A percentile compares a stretch with the other conserved stretches of the same genome.
Evolutionary conservation across 2,113 vertebrate genomes (phyloP).

Genomic region (Turnix velox): DNA sequence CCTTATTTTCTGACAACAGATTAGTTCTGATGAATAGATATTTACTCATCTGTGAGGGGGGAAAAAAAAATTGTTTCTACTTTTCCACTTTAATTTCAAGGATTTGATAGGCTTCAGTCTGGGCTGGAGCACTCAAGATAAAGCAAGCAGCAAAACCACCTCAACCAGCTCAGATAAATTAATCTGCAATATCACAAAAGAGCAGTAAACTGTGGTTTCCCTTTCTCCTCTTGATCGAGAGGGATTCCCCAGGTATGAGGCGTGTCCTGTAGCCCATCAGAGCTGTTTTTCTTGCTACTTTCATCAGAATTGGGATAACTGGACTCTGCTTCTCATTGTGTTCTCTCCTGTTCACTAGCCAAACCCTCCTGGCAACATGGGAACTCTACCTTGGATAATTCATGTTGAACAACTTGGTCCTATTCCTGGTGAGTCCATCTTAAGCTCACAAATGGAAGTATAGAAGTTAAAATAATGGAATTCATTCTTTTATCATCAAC

Average conservation of each 20-base stretch:
- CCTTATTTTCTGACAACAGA: background rate
- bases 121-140: background rate
- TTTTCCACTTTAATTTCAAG: background rate
- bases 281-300: background rate
- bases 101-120: background rate
- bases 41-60: background rate
- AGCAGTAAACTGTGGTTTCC: background rate
- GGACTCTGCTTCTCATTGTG: background rate
- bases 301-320: background rate
- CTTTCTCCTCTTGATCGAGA: background rate
- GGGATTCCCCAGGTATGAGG: background rate
- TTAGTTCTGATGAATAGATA: background rate
- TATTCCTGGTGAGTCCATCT: background rate
- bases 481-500: too few relatives aligned
- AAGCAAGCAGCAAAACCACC: background rate
- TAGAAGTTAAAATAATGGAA: background rate
- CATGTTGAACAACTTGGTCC: background rate
- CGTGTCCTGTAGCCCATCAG: background rate
- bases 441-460: background rate
- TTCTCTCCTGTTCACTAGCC: background rate
- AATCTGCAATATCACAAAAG: background rate
- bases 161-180: background rate
- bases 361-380: background rate
- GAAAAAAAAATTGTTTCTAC: background rate
- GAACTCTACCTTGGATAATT: background rate